Percentiles rank a stretch among this genome's conserved stretches.
Evolutionary conservation across 2,113 vertebrate genomes (phyloP).

Genomic region (Paralichthys olivaceus): DNA sequence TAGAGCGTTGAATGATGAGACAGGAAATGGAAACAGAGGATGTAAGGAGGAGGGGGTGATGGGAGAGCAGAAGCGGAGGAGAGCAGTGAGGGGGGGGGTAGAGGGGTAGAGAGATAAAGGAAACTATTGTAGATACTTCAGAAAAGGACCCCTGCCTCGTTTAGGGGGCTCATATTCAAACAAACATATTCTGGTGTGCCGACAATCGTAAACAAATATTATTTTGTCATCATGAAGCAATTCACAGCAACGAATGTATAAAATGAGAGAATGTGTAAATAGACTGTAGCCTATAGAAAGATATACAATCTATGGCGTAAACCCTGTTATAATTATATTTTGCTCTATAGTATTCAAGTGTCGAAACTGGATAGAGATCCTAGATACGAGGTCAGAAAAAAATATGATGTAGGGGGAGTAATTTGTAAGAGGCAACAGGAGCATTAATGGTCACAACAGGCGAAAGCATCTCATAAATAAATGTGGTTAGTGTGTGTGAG

Average conservation of each 20-base stretch:
- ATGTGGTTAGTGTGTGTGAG: constrained; percentile 5
- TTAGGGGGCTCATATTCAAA: background rate
- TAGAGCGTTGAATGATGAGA: no score
- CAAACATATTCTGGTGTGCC: background rate
- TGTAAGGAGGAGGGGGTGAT: background rate
- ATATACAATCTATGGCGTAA: no score
- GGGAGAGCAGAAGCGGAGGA: background rate
- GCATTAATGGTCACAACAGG: background rate
- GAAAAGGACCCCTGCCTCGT: background rate
- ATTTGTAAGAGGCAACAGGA: no score
- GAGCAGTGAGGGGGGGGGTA: background rate
- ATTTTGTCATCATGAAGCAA: no score
- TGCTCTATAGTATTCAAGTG: no score
- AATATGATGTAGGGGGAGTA: no score
- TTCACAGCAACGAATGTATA: background rate
- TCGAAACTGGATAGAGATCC: no score
- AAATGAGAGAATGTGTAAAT: no score
- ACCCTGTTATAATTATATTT: no score
- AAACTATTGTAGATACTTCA: background rate
- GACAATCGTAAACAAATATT: background rate
- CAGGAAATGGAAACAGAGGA: background rate
- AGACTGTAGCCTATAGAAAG: no score
- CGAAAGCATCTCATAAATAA: background rate
- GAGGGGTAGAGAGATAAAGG: background rate
- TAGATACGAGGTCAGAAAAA: no score